A percentile compares a stretch with the other conserved stretches of the same genome.
phyloP scores from a whole-genome alignment of 2,113 vertebrate species.

The Etia nguti region DNA sequence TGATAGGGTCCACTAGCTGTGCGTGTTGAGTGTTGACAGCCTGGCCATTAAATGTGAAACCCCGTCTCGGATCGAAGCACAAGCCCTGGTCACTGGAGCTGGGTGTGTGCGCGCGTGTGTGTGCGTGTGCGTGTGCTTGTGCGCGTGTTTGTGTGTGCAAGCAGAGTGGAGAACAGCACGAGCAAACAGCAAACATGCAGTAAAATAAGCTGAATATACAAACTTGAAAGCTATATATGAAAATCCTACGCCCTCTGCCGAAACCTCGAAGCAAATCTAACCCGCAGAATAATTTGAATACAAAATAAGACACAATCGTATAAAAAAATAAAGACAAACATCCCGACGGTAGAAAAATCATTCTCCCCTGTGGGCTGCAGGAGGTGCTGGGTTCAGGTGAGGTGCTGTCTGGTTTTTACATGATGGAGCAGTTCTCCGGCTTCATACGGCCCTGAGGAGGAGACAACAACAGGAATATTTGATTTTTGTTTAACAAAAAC shows the following conservation, averaged over 20 bases:
- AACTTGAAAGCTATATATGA: not conserved
- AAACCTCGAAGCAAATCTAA: constrained; percentile 43
- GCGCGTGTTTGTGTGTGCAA: not conserved
- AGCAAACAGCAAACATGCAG: constrained; percentile 53
- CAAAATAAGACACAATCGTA: constrained; percentile 44
- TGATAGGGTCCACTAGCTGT: constrained; percentile 51
- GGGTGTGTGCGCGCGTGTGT: not conserved
- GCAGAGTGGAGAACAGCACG: not conserved
- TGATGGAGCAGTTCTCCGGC: constrained; percentile 70
- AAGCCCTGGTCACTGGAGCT: constrained; percentile 37
- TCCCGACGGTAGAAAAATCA: constrained; percentile 3
- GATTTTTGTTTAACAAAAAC: not conserved
- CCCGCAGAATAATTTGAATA: constrained; percentile 49
- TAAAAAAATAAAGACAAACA: constrained; percentile 26
- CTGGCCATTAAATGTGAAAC: constrained; percentile 43
- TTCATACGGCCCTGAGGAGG: constrained; percentile 55
- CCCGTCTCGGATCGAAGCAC: constrained; percentile 11
- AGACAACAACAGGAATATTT: not conserved
- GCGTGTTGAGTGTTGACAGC: constrained; percentile 67
- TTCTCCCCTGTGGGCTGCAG: not conserved
- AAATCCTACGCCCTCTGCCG: constrained; percentile 14
- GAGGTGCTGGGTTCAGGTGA: constrained; percentile 11
- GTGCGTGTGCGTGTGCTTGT: not conserved
- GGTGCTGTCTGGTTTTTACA: constrained; percentile 54
- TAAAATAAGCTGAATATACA: constrained; percentile 25